A percentile compares a stretch with the other conserved stretches of the same genome.
Evolutionary conservation across 2,113 vertebrate species (phyloP).

Genomic region (Microcebus lehilahytsara): DNA sequence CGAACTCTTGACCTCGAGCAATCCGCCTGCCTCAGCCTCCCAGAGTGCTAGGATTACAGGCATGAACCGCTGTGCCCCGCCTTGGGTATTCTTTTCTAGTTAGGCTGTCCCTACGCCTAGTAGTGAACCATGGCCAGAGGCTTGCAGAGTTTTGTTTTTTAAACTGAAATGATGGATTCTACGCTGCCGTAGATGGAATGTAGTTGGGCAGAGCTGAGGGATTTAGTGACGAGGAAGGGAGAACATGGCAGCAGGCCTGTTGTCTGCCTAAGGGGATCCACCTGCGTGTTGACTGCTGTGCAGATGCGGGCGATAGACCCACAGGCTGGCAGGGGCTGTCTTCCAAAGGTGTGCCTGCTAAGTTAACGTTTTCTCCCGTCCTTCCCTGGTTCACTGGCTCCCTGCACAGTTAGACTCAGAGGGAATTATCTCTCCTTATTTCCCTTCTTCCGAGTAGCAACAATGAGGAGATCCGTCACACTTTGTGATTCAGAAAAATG

Average conservation of each 20-base stretch:
- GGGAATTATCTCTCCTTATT: not conserved
- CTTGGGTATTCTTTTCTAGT: not conserved
- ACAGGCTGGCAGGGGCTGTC: not conserved
- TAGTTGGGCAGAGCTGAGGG: not conserved
- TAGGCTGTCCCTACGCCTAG: not conserved
- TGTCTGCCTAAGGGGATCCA: not conserved
- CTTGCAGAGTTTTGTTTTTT: not conserved
- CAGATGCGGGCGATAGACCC: not conserved
- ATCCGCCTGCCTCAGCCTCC: no score
- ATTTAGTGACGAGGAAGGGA: not conserved
- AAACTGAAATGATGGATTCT: not conserved
- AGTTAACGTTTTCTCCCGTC: not conserved
- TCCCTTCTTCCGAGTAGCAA: not conserved
- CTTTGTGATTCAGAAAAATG: no score
- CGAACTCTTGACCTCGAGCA: no score
- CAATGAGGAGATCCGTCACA: not conserved
- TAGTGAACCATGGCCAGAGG: not conserved
- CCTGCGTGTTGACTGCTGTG: not conserved
- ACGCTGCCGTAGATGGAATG: not conserved
- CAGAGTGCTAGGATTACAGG: no score
- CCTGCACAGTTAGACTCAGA: not conserved
- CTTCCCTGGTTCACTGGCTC: not conserved
- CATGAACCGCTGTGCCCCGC: fast-evolving
- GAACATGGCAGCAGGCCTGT: fast-evolving
- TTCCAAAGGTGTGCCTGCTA: not conserved